Conservation (phyloP, 2,113 vertebrate species). For the Lamprotornis superbus region DNA sequence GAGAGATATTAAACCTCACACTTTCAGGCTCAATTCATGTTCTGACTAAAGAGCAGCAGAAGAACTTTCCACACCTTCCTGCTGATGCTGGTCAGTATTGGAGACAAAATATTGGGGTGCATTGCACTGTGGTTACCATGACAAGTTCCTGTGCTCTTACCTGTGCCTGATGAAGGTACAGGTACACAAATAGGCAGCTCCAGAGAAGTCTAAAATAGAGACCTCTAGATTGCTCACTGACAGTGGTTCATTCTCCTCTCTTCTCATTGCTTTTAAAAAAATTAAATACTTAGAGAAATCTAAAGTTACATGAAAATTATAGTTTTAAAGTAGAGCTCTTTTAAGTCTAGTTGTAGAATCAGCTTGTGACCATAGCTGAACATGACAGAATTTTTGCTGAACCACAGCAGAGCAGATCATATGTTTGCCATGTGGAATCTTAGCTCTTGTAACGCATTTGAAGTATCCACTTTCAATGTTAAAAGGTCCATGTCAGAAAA, state of each 20-base stretch:
- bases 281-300: background rate
- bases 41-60: background rate
- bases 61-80: background rate
- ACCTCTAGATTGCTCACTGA: background rate
- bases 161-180: background rate
- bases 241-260: background rate
- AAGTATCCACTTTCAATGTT: background rate
- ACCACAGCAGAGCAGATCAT: background rate
- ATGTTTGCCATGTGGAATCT: background rate
- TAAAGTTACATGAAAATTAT: background rate
- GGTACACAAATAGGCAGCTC: background rate
- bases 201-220: background rate
- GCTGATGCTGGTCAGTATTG: background rate
- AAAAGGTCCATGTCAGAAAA: background rate
- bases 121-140: rapidly evolving
- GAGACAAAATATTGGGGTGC: background rate
- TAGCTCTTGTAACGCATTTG: background rate
- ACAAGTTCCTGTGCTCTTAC: background rate
- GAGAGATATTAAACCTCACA: background rate
- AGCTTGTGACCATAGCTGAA: background rate
- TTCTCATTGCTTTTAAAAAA: background rate
- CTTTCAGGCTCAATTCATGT: background rate
- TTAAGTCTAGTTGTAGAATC: background rate
- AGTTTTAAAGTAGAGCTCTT: background rate
- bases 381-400: background rate